Evolutionary conservation across 2,797 vertebrate species (phyloP).

Genomic region (Buceros bicornis): DNA sequence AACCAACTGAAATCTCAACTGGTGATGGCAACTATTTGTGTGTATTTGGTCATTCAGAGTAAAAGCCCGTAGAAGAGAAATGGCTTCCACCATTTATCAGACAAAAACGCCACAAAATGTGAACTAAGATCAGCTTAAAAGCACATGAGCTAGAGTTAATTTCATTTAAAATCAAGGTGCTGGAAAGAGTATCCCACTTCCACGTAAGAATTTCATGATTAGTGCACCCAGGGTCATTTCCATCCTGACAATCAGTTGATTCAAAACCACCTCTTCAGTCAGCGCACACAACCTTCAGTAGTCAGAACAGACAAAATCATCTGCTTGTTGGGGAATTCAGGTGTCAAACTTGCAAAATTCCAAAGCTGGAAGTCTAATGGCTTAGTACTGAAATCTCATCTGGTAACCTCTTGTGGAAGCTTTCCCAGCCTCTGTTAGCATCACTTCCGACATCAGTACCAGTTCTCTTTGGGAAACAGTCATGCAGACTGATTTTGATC

Average conservation of each 20-base stretch:
- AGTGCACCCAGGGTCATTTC: neutral
- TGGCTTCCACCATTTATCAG: neutral
- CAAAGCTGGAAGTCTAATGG: neutral
- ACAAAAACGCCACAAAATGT: neutral
- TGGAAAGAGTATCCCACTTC: neutral
- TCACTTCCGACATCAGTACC: no score
- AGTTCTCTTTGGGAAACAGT: neutral
- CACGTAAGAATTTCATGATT: neutral
- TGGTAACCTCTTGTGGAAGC: neutral
- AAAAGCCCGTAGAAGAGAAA: slow-evolving; percentile 34
- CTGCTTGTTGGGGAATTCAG: neutral
- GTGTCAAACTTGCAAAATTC: neutral
- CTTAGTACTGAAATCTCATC: neutral
- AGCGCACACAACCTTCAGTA: neutral
- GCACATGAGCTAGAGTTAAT: neutral
- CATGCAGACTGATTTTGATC: neutral
- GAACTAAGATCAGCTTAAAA: neutral
- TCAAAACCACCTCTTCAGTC: neutral
- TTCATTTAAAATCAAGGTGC: neutral
- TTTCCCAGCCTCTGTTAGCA: neutral
- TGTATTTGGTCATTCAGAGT: neutral
- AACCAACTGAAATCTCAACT: slow-evolving; percentile 31
- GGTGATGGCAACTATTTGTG: slow-evolving; percentile 33
- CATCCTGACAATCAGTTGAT: neutral
- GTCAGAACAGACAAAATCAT: neutral